phyloP scores from a whole-genome alignment of 2,888 invertebrate species.

The Ormia ochracea region DNA sequence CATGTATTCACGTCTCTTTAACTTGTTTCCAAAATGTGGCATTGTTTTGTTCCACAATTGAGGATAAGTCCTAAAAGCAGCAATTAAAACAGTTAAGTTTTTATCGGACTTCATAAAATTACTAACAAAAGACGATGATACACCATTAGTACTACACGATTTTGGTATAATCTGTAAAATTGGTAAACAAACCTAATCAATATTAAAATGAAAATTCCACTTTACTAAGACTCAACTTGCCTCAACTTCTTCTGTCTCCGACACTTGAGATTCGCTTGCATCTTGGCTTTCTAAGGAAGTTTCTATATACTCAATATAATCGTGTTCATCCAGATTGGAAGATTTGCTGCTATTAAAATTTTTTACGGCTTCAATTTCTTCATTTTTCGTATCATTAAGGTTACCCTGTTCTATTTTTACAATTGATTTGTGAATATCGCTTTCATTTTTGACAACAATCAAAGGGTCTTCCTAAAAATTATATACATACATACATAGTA shows the following conservation, averaged over 20 bases:
- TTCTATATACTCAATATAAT: slow-evolving; percentile 9
- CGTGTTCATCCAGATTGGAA: not conserved
- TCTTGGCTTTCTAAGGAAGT: not conserved
- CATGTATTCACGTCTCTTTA: slow-evolving; percentile 44
- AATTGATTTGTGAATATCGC: not conserved
- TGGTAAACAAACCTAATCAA: not conserved
- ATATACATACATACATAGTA: not conserved
- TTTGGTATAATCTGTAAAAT: slow-evolving; percentile 19
- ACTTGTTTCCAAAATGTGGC: slow-evolving; percentile 31
- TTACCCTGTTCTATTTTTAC: slow-evolving; percentile 17
- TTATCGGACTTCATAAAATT: slow-evolving; percentile 46
- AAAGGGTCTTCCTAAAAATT: slow-evolving; percentile 50
- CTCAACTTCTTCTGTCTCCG: slow-evolving; percentile 1
- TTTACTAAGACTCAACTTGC: not conserved
- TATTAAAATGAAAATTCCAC: not conserved
- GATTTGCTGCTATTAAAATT: not conserved
- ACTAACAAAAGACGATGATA: slow-evolving; percentile 33
- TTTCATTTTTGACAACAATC: slow-evolving; percentile 38
- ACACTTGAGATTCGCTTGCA: slow-evolving; percentile 3
- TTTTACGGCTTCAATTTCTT: not conserved
- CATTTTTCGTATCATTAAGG: not conserved
- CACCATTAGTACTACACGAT: slow-evolving; percentile 8
- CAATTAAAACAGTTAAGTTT: slow-evolving; percentile 44
- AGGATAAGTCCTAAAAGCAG: slow-evolving; percentile 36
- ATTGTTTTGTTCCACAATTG: slow-evolving; percentile 50